Evolutionary conservation across 2,888 invertebrate species (phyloP).

Genomic region (Rhodophaea formosa): DNA sequence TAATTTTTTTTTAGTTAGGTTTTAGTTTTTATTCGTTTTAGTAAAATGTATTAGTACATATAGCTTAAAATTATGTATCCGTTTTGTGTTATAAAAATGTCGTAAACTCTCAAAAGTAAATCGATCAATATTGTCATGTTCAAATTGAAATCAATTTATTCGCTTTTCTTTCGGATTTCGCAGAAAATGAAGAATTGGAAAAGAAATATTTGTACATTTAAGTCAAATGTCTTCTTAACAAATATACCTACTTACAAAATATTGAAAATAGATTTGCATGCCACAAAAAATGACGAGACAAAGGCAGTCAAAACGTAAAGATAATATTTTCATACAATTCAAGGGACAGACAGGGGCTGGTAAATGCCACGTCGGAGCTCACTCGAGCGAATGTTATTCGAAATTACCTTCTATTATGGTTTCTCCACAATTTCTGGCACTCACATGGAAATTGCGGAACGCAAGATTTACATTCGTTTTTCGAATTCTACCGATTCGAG

Average conservation of each 20-base stretch:
- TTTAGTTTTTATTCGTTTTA: no score
- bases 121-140: no score
- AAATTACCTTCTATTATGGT: constrained; percentile 15
- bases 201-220: no score
- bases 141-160: no score
- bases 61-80: no score
- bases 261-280: neutral
- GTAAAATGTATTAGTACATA: no score
- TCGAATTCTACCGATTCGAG: neutral
- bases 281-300: neutral
- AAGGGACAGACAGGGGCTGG: neutral
- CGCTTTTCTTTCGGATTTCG: no score
- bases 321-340: constrained; percentile 3
- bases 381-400: constrained; percentile 3
- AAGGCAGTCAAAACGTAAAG: constrained; percentile 2
- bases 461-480: neutral
- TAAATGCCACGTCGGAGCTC: constrained; percentile 6
- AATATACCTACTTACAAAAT: no score
- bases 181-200: no score
- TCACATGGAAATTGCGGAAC: constrained; percentile 18
- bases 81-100: neutral
- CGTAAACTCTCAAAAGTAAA: neutral
- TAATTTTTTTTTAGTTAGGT: no score
- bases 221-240: no score
- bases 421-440: constrained; percentile 15